phyloP scores from a whole-genome alignment of 1,140 invertebrate species.

The Cecropterus lyciades region DNA sequence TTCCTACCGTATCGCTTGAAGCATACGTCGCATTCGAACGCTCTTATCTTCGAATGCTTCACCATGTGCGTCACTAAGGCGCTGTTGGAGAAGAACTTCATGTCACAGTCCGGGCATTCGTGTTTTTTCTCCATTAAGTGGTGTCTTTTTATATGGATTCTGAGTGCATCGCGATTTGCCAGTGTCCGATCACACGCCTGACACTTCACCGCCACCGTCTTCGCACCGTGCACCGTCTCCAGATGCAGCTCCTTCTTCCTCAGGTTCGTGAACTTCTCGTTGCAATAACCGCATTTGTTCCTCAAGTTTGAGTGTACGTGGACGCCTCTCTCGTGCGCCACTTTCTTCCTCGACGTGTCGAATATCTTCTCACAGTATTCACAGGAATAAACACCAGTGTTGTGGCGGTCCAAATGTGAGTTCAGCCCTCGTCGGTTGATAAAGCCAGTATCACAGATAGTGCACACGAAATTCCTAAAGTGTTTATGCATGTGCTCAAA shows the following conservation, averaged over 20 bases:
- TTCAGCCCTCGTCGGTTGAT: constrained; percentile 72
- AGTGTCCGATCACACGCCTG: constrained; percentile 44
- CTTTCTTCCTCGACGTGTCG: constrained; percentile 44
- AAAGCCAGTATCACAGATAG: constrained; percentile 88
- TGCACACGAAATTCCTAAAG: constrained; percentile 41
- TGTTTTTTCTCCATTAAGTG: constrained; percentile 41
- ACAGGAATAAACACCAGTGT: constrained; percentile 66
- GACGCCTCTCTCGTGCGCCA: constrained; percentile 42
- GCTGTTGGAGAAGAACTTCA: constrained; percentile 89
- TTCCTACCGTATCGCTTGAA: constrained; percentile 40
- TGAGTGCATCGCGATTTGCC: constrained; percentile 40
- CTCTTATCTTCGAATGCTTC: constrained; percentile 78
- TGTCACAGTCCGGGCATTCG: constrained; percentile 83
- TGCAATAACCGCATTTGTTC: constrained; percentile 50
- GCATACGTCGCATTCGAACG: constrained; percentile 39
- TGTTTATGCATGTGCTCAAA: constrained; percentile 66
- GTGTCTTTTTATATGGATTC: constrained; percentile 25
- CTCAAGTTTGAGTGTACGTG: constrained; percentile 41
- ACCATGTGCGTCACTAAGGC: constrained; percentile 88
- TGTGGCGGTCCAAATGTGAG: constrained; percentile 79
- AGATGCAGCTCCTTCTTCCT: constrained; percentile 45
- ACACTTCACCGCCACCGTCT: constrained; percentile 40
- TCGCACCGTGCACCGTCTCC: constrained; percentile 43
- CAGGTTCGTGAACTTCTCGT: constrained; percentile 46
- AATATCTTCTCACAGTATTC: constrained; percentile 34